Conservation (phyloP, 2,113 vertebrate species). For the Labeo rohita region DNA sequence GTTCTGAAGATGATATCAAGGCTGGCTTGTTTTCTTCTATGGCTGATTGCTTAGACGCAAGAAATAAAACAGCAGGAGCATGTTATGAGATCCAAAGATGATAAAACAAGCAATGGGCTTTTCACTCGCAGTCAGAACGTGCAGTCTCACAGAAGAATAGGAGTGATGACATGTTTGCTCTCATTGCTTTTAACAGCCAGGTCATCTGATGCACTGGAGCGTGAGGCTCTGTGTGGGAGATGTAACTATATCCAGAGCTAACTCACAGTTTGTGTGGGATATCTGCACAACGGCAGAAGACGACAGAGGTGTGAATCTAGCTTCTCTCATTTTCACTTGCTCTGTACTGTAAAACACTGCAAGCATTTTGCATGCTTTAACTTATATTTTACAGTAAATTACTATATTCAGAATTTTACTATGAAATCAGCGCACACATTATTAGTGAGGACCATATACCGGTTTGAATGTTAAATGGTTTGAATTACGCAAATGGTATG, state of each 20-base stretch:
- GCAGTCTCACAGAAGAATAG: constrained; percentile 2
- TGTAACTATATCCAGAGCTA: constrained; percentile 43
- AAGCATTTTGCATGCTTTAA: neutral
- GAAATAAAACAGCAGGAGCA: constrained; percentile 25
- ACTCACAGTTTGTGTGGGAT: constrained; percentile 48
- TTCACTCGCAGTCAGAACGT: neutral
- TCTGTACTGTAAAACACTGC: constrained; percentile 5
- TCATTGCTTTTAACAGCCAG: constrained; percentile 34
- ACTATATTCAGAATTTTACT: neutral
- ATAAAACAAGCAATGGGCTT: constrained; percentile 1
- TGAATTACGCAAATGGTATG: too few relatives aligned
- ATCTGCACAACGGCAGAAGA: constrained; percentile 15
- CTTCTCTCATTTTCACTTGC: constrained; percentile 15
- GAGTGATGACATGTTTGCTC: neutral
- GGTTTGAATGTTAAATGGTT: too few relatives aligned
- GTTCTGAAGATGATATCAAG: constrained; percentile 4
- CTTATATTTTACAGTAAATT: neutral
- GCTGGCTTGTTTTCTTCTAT: neutral
- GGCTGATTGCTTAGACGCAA: neutral
- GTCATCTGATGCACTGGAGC: constrained; percentile 23
- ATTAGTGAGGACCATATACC: too few relatives aligned
- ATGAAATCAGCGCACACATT: neutral
- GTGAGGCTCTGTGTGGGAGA: constrained; percentile 28
- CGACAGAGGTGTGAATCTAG: constrained; percentile 34
- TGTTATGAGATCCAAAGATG: neutral